A percentile compares a stretch with the other conserved stretches of the same genome.
Conservation (phyloP, 2,113 vertebrate species). For the Engraulis encrasicolus region DNA sequence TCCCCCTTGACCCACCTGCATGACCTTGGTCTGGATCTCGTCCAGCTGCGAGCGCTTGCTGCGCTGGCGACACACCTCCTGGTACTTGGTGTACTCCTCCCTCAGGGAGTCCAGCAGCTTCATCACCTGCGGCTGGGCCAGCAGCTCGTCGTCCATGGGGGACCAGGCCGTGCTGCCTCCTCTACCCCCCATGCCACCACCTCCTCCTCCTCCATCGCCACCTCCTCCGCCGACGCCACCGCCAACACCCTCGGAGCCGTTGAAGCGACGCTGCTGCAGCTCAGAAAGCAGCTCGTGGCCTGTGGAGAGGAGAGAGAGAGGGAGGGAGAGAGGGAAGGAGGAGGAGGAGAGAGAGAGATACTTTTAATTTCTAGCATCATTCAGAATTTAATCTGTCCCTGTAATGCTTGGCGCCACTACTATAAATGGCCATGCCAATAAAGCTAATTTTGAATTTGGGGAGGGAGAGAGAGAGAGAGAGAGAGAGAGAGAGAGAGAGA, state of each 20-base stretch:
- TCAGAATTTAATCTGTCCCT: no score
- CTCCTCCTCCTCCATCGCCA: no score
- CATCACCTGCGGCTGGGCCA: constrained; percentile 97
- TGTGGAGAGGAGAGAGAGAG: constrained; percentile 56
- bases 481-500: neutral
- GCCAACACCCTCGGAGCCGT: constrained; percentile 87
- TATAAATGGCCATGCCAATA: no score
- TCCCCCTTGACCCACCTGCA: constrained; percentile 85
- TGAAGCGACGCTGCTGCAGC: constrained; percentile 94
- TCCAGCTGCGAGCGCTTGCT: constrained; percentile 96
- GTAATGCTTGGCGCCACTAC: no score
- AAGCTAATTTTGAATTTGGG: no score
- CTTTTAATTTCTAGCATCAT: no score
- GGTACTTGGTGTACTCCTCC: constrained; percentile 95
- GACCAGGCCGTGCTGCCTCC: constrained; percentile 86
- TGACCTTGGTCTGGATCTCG: constrained; percentile 97
- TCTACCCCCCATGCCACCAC: constrained; percentile 62
- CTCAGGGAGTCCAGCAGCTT: constrained; percentile 94
- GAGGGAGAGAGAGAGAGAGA: neutral
- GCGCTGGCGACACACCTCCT: constrained; percentile 93
- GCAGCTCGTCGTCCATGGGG: constrained; percentile 96
- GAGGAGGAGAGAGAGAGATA: neutral
- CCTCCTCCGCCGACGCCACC: constrained; percentile 52
- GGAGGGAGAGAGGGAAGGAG: neutral
- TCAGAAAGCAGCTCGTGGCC: constrained; percentile 96